These are phyloP conservation scores for Thumatha senex DNA, from an alignment of 2,888 invertebrate genomes.

Conservation along the genomic window DNA sequence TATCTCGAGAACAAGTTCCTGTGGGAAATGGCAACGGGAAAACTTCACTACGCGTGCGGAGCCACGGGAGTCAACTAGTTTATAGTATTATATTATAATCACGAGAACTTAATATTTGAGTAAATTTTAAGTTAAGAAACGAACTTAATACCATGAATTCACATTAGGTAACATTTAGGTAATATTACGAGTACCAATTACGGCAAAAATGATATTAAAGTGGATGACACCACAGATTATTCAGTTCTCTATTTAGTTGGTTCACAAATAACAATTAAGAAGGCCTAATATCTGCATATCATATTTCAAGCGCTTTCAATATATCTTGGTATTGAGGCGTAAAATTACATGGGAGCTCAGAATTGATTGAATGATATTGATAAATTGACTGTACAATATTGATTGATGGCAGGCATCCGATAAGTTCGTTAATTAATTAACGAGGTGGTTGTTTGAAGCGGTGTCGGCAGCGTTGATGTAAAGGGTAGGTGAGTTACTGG, in stretches of 20 bases:
- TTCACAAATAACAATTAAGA: conserved; percentile 1
- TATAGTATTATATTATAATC: too few relatives aligned
- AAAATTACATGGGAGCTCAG: conserved; percentile 20
- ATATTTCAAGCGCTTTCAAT: conserved; percentile 8
- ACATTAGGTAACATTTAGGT: too few relatives aligned
- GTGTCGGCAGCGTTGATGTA: neutral
- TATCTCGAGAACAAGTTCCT: too few relatives aligned
- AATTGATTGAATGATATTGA: conserved; percentile 28
- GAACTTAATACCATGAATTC: too few relatives aligned
- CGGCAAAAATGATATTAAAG: too few relatives aligned
- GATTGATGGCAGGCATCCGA: conserved; percentile 22
- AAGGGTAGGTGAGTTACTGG: neutral
- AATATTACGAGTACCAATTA: too few relatives aligned
- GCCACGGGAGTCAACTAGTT: too few relatives aligned
- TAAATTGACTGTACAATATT: conserved; percentile 37
- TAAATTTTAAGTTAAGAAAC: too few relatives aligned
- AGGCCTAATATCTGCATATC: conserved; percentile 1
- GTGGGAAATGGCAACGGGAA: too few relatives aligned
- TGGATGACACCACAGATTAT: neutral
- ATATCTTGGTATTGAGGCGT: conserved; percentile 14
- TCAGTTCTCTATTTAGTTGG: neutral
- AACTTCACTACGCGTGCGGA: too few relatives aligned
- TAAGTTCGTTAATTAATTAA: conserved; percentile 31
- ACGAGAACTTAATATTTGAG: too few relatives aligned
- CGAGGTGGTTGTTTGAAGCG: conserved; percentile 2